phyloP scores from a whole-genome alignment of 2,888 invertebrate species.

The Sesia bembeciformis region DNA sequence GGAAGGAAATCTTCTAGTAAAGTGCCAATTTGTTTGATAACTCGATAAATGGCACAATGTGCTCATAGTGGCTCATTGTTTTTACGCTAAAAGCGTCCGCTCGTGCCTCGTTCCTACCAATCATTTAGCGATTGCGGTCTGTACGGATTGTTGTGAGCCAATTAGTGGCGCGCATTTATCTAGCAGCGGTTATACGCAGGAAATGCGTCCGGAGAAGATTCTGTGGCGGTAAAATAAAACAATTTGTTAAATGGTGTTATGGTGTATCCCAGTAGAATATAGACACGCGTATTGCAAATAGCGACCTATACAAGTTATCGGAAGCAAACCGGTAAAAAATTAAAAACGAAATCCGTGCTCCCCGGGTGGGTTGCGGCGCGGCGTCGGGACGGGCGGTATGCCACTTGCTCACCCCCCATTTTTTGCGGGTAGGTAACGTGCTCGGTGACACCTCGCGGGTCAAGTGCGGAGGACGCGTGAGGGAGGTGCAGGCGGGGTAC shows the following conservation, averaged over 20 bases:
- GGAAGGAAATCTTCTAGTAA: conserved; percentile 29
- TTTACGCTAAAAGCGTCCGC: conserved; percentile 3
- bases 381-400: conserved; percentile 13
- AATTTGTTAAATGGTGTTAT: too few relatives aligned
- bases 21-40: conserved; percentile 1
- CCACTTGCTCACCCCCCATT: conserved; percentile 34
- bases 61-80: conserved; percentile 12
- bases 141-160: conserved; percentile 17
- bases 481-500: conserved; percentile 32
- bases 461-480: conserved; percentile 19
- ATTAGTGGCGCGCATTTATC: conserved; percentile 14
- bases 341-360: conserved; percentile 51
- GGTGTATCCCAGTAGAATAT: too few relatives aligned
- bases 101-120: neutral
- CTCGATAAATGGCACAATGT: conserved; percentile 1
- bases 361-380: conserved; percentile 16
- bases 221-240: too few relatives aligned
- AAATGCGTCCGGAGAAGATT: neutral
- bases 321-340: conserved; percentile 31
- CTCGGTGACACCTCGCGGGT: conserved; percentile 54
- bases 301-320: too few relatives aligned
- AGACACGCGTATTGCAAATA: too few relatives aligned
- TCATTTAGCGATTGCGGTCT: conserved; percentile 15
- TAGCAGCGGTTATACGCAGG: neutral
- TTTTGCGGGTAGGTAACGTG: conserved; percentile 65